A percentile compares a stretch with the other conserved stretches of the same genome.
These are phyloP conservation scores for Corythoichthys intestinalis DNA, from an alignment of 2,113 vertebrate species.

Conservation along the genomic window DNA sequence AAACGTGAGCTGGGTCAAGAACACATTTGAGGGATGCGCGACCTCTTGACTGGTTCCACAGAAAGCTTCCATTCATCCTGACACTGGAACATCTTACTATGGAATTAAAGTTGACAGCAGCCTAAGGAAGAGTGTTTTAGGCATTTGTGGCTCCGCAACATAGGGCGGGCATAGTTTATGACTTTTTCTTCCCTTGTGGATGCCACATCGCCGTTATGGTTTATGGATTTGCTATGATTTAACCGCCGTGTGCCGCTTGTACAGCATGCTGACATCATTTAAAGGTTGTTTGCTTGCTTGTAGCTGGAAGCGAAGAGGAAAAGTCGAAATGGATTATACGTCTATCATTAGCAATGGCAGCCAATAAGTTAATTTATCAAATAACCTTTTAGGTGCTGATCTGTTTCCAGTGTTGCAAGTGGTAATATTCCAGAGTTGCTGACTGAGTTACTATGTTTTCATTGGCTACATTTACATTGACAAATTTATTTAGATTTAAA, in stretches of 20 bases:
- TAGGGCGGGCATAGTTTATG: constrained; percentile 25
- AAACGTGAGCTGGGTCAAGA: constrained; percentile 58
- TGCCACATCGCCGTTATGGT: background rate
- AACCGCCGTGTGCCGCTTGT: constrained; percentile 5
- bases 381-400: too few species aligned
- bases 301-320: background rate
- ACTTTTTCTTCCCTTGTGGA: background rate
- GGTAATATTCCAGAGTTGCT: too few species aligned
- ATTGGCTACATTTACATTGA: too few species aligned
- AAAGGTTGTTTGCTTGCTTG: background rate
- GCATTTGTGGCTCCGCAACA: constrained; percentile 15
- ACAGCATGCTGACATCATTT: constrained; percentile 14
- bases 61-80: constrained; percentile 14
- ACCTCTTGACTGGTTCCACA: constrained; percentile 35
- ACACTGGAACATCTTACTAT: constrained; percentile 9
- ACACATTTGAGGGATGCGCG: constrained; percentile 45
- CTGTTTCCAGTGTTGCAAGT: too few species aligned
- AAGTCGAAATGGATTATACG: too few species aligned
- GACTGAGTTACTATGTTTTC: too few species aligned
- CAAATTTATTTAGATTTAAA: too few species aligned
- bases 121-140: constrained; percentile 34
- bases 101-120: constrained; percentile 49
- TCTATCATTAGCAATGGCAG: too few species aligned
- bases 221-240: constrained; percentile 11
- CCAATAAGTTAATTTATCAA: too few species aligned